phyloP scores from a whole-genome alignment of 2,888 invertebrate genomes.

The Leptopilina syphax region DNA sequence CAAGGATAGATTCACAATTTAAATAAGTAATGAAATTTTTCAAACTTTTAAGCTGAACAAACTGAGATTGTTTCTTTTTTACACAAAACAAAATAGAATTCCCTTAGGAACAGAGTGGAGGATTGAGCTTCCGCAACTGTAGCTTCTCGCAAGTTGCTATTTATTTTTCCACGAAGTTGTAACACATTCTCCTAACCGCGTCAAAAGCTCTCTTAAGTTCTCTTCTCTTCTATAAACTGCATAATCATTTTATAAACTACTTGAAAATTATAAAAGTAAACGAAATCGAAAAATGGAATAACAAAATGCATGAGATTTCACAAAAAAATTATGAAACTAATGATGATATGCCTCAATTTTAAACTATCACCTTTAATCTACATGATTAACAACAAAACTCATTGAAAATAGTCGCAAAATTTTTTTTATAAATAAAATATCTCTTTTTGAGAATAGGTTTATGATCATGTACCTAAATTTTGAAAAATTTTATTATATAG shows the following conservation, averaged over 20 bases:
- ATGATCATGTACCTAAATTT: no score
- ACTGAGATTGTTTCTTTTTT: slow-evolving; percentile 3
- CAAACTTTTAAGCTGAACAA: not conserved
- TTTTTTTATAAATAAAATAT: no score
- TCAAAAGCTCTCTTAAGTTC: slow-evolving; percentile 15
- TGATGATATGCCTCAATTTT: no score
- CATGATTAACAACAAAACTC: no score
- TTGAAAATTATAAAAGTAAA: not conserved
- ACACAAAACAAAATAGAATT: slow-evolving; percentile 13
- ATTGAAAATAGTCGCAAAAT: no score
- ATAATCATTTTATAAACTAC: not conserved
- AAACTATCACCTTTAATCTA: no score
- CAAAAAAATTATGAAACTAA: no score
- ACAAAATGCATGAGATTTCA: no score
- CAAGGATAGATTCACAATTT: not conserved
- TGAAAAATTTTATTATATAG: no score
- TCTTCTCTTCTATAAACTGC: not conserved
- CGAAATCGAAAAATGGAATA: not conserved
- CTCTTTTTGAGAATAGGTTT: no score
- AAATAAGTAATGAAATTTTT: not conserved
- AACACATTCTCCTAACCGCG: slow-evolving; percentile 19
- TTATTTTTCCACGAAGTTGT: slow-evolving; percentile 25
- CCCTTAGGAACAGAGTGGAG: slow-evolving; percentile 12
- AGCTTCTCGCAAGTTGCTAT: slow-evolving; percentile 20
- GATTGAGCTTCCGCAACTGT: slow-evolving; percentile 19